Base-by-base conservation (phyloP, 2,888 invertebrate species). In the Arge pagana region DNA sequence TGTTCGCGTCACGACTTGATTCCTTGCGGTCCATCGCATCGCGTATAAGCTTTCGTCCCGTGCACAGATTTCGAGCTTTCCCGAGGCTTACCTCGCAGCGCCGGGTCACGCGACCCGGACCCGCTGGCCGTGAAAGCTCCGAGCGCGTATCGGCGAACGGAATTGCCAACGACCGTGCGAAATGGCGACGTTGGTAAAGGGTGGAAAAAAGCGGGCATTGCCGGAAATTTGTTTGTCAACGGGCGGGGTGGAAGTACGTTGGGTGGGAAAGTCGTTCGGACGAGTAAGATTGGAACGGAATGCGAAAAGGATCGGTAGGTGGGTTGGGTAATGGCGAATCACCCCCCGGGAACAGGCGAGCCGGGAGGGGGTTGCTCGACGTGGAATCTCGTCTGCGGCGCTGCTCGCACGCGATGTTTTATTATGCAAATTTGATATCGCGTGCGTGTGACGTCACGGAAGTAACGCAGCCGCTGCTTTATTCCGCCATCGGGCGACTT, bases 361-460 rank as follows among this genome's bases (percentile, higher is more conserved):
- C n/a, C n/a, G n/a, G n/a, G 2, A 26, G 10, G 28, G 24, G 40
- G 16, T 40, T 15, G 2, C 11, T 15, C 24, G 26, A 8, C 15
- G 15, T 7, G 23, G 21, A 49, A 39, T 40, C 30, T 21, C 18
- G n/a, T 37, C 23, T 2, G 26, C 10, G 33, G 24, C 5, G 11
- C 10, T 23, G 8, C 5, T 19, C n/a, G 18, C 40, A 49, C 40
- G 50, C 50, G 63, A 68, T 61, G 65, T 66, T 69, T 66, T 68
- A 68, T 72, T 71, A 72, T 72, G 69, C 63, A 71, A 71, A 72
- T 72, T 68, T 68, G 65, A 69, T 68, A 65, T 61, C 60, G 58
- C 39, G 57, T 50, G 50, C 42, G 37, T 58, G 52, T 61, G 62
- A 64, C 63, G 62, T 64, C 62, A 62, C 57, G 58, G 41, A 36